These are phyloP conservation scores for Drosophila sordidula DNA, from an alignment of 2,888 invertebrate species.

Conservation along the genomic window DNA sequence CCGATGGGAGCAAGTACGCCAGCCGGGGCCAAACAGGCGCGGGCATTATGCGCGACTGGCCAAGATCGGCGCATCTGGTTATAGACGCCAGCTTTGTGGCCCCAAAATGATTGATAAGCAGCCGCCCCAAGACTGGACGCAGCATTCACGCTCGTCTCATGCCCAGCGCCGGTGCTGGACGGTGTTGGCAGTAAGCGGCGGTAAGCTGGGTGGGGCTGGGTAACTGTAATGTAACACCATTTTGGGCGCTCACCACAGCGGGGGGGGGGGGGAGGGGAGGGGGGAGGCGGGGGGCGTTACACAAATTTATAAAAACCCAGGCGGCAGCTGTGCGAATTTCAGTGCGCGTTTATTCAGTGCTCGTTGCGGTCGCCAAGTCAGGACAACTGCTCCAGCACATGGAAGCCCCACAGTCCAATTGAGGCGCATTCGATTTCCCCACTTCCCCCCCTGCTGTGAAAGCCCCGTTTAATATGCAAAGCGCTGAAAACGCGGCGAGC, in stretches of 20 bases:
- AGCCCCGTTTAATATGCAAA: constrained; percentile 80
- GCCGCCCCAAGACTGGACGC: constrained; percentile 26
- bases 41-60: constrained; percentile 30
- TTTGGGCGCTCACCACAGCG: constrained; percentile 54
- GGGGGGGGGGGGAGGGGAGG: not conserved
- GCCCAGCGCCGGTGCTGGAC: constrained; percentile 36
- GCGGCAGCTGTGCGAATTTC: constrained; percentile 57
- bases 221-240: constrained; percentile 77
- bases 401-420: constrained; percentile 10
- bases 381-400: not conserved
- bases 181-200: constrained; percentile 72
- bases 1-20: constrained; percentile 51
- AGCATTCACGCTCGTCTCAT: constrained; percentile 38
- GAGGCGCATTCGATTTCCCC: constrained; percentile 10
- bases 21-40: constrained; percentile 19
- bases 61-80: constrained; percentile 34
- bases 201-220: not conserved
- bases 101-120: constrained; percentile 63
- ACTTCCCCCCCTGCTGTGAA: too few relatives aligned
- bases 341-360: constrained; percentile 69
- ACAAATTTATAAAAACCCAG: constrained; percentile 74
- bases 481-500: constrained; percentile 67
- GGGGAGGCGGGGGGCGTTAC: constrained; percentile 35
- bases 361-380: constrained; percentile 58
- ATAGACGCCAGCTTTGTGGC: constrained; percentile 40